Conservation (phyloP, 2,797 vertebrate genomes). For the Nannoperca obscura region DNA sequence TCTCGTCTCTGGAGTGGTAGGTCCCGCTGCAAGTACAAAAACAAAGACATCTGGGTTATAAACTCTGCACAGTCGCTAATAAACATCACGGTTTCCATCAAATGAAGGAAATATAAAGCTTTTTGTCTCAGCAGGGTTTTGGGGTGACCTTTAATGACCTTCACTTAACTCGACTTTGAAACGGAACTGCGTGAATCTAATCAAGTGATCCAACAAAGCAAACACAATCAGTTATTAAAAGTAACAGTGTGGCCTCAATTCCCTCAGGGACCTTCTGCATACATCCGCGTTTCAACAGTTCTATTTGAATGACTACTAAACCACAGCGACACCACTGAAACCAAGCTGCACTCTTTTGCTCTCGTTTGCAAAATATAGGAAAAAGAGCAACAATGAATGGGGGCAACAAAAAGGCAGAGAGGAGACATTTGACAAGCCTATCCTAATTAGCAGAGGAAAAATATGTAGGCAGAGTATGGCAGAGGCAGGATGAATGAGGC, state of each 20-base stretch:
- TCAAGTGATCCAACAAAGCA: conserved; percentile 34
- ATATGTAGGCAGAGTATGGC: conserved; percentile 86
- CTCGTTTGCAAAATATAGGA: conserved; percentile 22
- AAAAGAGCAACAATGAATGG: conserved; percentile 59
- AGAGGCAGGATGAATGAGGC: conserved; percentile 85
- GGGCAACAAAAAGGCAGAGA: conserved; percentile 63
- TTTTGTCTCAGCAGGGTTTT: conserved; percentile 2
- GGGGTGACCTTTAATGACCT: conserved; percentile 16
- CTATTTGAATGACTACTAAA: conserved; percentile 25
- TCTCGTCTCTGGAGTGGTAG: conserved; percentile 99
- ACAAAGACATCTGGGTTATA: conserved; percentile 17
- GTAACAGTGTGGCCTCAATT: conserved; percentile 40
- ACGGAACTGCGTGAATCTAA: conserved; percentile 26
- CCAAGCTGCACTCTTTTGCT: conserved; percentile 22
- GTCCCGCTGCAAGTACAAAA: conserved; percentile 87
- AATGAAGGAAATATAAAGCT: neutral
- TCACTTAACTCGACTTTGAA: conserved; percentile 25
- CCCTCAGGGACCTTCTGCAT: conserved; percentile 27
- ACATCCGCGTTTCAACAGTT: conserved; percentile 25
- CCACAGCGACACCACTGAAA: conserved; percentile 18
- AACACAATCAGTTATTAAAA: conserved; percentile 41
- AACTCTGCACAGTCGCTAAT: neutral
- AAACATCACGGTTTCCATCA: neutral
- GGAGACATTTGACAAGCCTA: conserved; percentile 82
- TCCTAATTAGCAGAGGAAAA: conserved; percentile 86